These are phyloP conservation scores for Trichonephila inaurata DNA, from an alignment of 1,140 invertebrate genomes.

Conservation along the genomic window DNA sequence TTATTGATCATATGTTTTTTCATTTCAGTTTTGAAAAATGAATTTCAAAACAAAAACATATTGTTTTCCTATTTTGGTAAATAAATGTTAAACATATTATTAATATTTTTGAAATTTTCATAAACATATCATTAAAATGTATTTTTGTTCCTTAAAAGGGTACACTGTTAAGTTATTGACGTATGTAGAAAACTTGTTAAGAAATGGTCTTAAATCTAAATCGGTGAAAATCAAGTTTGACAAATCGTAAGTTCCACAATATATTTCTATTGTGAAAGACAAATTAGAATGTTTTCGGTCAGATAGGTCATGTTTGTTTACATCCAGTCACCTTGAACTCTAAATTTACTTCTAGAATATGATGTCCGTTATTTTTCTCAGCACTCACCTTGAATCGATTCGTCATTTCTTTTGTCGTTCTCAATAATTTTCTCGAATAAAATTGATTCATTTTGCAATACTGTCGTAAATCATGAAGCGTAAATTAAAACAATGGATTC, in stretches of 20 bases:
- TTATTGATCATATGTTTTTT: no score
- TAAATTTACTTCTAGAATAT: neutral
- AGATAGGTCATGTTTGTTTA: neutral
- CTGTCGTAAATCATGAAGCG: neutral
- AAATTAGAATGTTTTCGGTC: neutral
- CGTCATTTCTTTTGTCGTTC: neutral
- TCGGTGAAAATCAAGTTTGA: neutral
- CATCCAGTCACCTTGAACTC: neutral
- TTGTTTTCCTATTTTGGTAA: no score
- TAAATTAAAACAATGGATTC: neutral
- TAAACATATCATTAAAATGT: no score
- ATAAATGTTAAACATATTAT: no score
- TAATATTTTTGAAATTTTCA: no score
- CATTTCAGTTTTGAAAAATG: no score
- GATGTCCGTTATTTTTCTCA: neutral
- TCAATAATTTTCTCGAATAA: neutral
- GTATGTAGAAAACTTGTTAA: no score
- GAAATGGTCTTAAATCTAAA: no score
- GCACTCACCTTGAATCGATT: neutral
- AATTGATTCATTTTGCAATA: neutral
- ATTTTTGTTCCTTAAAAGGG: no score
- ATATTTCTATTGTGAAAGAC: neutral
- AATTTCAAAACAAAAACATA: no score
- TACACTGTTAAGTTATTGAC: no score
- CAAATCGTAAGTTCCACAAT: neutral